phyloP scores from a whole-genome alignment of 2,797 vertebrate species.

The Anableps anableps region DNA sequence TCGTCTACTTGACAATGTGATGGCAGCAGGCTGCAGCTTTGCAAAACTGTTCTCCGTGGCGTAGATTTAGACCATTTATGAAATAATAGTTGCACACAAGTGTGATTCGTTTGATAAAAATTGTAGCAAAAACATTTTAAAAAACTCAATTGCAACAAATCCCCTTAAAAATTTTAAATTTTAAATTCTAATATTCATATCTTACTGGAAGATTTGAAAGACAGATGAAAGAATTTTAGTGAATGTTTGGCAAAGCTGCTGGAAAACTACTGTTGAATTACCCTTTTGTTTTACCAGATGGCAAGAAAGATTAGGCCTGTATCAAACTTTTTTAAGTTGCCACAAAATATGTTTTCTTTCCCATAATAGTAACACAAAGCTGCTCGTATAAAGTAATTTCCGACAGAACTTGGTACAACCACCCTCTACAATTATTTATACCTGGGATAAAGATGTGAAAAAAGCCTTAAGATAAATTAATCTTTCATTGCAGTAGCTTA shows the following conservation, averaged over 20 bases:
- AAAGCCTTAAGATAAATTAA: neutral
- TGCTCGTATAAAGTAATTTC: conserved; percentile 22
- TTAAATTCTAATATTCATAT: neutral
- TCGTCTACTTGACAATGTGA: conserved; percentile 21
- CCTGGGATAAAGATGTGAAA: neutral
- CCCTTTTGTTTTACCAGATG: conserved; percentile 76
- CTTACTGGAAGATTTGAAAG: conserved; percentile 56
- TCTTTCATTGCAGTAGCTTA: neutral
- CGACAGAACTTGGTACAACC: neutral
- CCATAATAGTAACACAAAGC: neutral
- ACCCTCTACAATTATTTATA: neutral
- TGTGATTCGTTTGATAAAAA: neutral
- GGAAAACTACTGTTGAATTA: conserved; percentile 78
- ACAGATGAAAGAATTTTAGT: conserved; percentile 59
- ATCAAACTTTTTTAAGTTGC: conserved; percentile 48
- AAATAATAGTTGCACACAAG: neutral
- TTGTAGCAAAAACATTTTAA: neutral
- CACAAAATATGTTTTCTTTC: conserved; percentile 19
- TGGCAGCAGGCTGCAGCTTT: conserved; percentile 14
- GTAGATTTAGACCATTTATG: neutral
- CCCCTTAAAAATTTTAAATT: neutral
- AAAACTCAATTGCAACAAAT: neutral
- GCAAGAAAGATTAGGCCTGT: conserved; percentile 59
- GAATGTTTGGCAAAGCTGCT: conserved; percentile 67
- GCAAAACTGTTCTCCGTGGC: neutral